phyloP scores from a whole-genome alignment of 2,888 invertebrate genomes.

The Rapana venosa region DNA sequence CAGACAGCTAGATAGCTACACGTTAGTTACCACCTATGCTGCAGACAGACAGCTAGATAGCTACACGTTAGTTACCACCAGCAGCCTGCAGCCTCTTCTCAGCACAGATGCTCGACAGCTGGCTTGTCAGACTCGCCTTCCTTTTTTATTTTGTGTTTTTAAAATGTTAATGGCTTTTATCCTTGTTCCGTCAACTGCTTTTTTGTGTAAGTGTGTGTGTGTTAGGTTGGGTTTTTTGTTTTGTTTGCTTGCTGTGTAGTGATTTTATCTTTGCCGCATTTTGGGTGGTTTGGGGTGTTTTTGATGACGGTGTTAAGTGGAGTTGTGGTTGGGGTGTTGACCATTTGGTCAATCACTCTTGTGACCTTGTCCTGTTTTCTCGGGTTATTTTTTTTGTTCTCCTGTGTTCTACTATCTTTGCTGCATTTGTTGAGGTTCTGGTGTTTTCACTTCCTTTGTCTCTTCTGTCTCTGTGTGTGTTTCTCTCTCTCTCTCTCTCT shows the following conservation, averaged over 20 bases:
- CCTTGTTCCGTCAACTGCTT: too few relatives aligned
- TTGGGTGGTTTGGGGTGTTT: too few relatives aligned
- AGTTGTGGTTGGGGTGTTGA: neutral
- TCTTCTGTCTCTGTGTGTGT: neutral
- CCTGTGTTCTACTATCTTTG: neutral
- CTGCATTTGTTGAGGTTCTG: too few relatives aligned
- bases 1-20: too few relatives aligned
- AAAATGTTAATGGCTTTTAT: too few relatives aligned
- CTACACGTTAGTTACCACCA: too few relatives aligned
- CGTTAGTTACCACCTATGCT: too few relatives aligned
- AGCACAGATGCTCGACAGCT: constrained; percentile 5
- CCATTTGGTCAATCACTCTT: neutral
- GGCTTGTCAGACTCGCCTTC: neutral
- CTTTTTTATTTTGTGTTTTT: too few relatives aligned
- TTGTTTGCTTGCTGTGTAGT: too few relatives aligned
- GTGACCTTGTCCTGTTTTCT: neutral
- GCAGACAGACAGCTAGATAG: too few relatives aligned
- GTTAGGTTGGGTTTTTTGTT: neutral
- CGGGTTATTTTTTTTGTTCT: neutral
- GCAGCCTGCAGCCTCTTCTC: neutral
- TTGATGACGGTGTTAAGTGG: neutral
- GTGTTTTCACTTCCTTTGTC: neutral
- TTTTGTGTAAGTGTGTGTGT: neutral
- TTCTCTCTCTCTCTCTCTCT: neutral
- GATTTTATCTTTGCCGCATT: too few relatives aligned